Evolutionary conservation across 2,797 vertebrate genomes (phyloP).

Genomic region (Cuculus canorus): DNA sequence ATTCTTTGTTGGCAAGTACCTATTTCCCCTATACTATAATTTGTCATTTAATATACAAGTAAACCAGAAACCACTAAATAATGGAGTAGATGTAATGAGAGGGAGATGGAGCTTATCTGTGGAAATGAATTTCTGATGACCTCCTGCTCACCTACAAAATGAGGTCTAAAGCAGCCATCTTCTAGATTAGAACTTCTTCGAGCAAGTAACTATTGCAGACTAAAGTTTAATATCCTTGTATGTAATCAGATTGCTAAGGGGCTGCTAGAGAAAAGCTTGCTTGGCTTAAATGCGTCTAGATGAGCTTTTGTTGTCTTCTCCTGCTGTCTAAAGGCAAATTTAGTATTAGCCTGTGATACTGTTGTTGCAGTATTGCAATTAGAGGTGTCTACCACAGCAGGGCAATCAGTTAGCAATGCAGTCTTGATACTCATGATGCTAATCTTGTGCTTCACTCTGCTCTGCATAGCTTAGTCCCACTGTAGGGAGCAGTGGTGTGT

Average conservation of each 20-base stretch:
- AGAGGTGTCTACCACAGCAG: background rate
- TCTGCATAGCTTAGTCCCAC: fast-evolving
- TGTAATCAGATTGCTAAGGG: background rate
- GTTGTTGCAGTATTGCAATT: background rate
- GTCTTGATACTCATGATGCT: background rate
- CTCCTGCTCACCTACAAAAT: background rate
- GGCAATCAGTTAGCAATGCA: background rate
- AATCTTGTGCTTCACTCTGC: background rate
- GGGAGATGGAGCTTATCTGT: background rate
- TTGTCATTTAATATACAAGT: background rate
- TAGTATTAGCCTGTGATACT: background rate
- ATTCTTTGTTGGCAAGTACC: conserved; percentile 8
- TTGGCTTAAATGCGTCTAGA: background rate
- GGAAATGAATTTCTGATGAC: background rate
- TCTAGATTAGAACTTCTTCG: background rate
- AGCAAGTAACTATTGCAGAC: background rate
- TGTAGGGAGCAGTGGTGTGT: fast-evolving
- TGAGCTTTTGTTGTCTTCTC: background rate
- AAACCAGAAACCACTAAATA: background rate
- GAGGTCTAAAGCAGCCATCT: background rate
- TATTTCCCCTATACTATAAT: background rate
- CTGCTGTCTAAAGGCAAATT: background rate
- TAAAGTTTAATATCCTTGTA: background rate
- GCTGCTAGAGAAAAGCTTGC: background rate
- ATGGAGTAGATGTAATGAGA: background rate